phyloP scores from a whole-genome alignment of 1,140 invertebrate genomes.

The Drosophila chauvacae region DNA sequence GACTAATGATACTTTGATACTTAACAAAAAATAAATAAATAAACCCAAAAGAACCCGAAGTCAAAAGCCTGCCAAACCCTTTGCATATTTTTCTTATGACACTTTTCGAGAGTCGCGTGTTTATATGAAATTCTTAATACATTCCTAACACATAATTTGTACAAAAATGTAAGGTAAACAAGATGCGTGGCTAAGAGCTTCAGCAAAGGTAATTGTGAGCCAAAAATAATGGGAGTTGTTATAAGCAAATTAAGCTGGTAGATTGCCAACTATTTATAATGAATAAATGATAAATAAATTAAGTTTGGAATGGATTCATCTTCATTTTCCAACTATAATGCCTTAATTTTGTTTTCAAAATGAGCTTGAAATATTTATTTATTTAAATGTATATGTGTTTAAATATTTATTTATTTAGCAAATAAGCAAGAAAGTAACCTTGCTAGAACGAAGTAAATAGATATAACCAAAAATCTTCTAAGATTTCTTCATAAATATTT shows the following conservation, averaged over 20 bases:
- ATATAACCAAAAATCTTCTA: no score
- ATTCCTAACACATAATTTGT: not conserved
- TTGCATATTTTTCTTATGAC: slow-evolving; percentile 44
- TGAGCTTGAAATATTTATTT: no score
- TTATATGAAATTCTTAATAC: not conserved
- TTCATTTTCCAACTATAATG: not conserved
- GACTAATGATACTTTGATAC: slow-evolving; percentile 30
- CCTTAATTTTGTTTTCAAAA: not conserved
- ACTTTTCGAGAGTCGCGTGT: slow-evolving; percentile 1
- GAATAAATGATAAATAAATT: not conserved
- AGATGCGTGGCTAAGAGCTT: not conserved
- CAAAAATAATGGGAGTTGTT: slow-evolving; percentile 1
- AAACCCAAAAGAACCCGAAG: slow-evolving; percentile 22
- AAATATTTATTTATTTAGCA: no score
- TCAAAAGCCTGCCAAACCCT: slow-evolving; percentile 37
- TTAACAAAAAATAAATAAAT: not conserved
- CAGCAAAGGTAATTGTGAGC: not conserved
- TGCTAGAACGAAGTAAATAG: no score
- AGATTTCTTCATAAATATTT: slow-evolving; percentile 2
- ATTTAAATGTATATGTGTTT: not conserved
- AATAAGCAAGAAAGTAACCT: not conserved
- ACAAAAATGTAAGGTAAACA: not conserved
- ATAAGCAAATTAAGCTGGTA: not conserved
- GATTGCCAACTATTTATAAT: not conserved
- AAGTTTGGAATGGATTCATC: not conserved